Base-by-base conservation (phyloP, 1,140 invertebrate species). In the Heliothis subflexa region DNA sequence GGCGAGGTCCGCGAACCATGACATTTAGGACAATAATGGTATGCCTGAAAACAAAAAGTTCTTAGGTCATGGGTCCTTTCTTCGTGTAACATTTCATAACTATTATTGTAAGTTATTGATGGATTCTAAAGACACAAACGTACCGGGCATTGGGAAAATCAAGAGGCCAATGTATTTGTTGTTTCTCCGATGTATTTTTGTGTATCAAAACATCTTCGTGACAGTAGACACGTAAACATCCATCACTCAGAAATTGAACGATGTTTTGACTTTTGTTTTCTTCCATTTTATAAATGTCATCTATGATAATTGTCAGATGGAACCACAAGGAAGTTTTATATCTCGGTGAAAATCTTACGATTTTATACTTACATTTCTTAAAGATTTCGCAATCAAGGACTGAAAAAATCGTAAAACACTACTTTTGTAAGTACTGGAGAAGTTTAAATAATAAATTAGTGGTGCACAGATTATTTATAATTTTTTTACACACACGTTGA, bases 1-100 rank as follows among this genome's bases (percentile, higher is more conserved):
- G 81, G 98, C 97, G 49, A 98, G 95, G 78, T 97, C 97, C 83
- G 96, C 96, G 71, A 98, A 95, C 98, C 98, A 98, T 83, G 97
- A 97, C 98, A 98, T 98, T 85, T 82, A 83, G 78, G 79, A 72
- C 73, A 18, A 33, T 55, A 62, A 73, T 68, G 66, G 73, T 33
- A 50, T 68, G 28, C 33, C 68, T 78, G 50, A 68, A 73, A 73
- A 71, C 47, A 72, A 55, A 64, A 47, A 25, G 21, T 47, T 40
- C 33, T 40, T 40, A 40, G 33, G 33, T 33, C 33, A 33, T 9
- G 33, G 9, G 9, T 40, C 33, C 33, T 40, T 5, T 40, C 5
- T 9, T 40, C 4, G 33, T 40, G 33, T 40, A 40, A 40, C 33
- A 5, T 9, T 9, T 40, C 33, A 1, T 40, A 40, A 40, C 33